Evolutionary conservation across 2,888 invertebrate species (phyloP), one percentile per base, ranked within the genome.

Genomic region (Notocelia uddmanniana): DNA sequence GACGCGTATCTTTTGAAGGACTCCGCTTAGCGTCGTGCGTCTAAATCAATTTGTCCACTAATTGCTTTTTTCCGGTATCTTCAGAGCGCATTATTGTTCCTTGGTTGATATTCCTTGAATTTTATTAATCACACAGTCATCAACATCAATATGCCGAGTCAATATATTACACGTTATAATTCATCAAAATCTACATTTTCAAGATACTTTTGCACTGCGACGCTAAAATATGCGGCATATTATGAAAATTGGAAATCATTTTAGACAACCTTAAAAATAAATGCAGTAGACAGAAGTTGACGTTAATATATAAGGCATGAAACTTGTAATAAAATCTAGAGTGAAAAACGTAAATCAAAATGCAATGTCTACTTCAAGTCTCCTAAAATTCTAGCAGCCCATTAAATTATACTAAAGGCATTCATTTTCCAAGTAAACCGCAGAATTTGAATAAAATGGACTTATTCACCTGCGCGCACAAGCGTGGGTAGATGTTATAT

Each of bases 351-450:
- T 54, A 21, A 54, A 21, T 59, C 23, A 59, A 59, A 23, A 21
- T 6, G 62, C 11, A 62, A 48, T 50, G 48, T 48, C 62, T 48
- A 50, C n/a, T 18, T 62, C 26, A 48, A 62, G 48, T n/a, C 11
- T 50, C 34, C 62, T 50, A 10, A 15, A 31, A 31, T 31, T 34
- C 15, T 37, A 64, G 37, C 21, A 54, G 52, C 54, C 34, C 64
- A 54, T 64, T 54, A 54, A 54, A 64, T 64, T 52, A 64, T 37
- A 54, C 54, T 37, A 63, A 50, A 50, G 48, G n/a, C 60, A 48
- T 60, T 18, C 15, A 60, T 60, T 45, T 18, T 1, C 50, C 13
- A 31, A 31, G 50, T 63, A 50, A 18, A 48, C 31, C 62, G 31
- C 8, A 18, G 9, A 63, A 63, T 48, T 48, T 19, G 31, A 50